Conservation (phyloP, 2,797 vertebrate genomes). For the Cetoscarus ocellatus region DNA sequence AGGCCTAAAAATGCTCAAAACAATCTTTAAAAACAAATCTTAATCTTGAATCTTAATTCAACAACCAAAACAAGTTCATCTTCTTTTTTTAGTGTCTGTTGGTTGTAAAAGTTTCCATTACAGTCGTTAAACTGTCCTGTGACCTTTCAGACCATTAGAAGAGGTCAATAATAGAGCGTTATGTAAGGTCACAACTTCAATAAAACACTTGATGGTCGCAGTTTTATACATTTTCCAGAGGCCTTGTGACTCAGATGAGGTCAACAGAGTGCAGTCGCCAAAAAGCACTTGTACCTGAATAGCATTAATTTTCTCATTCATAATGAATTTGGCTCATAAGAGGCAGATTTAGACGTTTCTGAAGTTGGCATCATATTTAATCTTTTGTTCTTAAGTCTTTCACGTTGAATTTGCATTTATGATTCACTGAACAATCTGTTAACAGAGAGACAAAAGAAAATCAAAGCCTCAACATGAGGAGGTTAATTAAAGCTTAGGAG, state of each 20-base stretch:
- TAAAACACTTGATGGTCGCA: neutral
- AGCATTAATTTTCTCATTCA: conserved; percentile 30
- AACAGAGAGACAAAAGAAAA: neutral
- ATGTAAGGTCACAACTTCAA: conserved; percentile 13
- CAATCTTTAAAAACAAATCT: too few relatives aligned
- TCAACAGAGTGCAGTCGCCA: conserved; percentile 24
- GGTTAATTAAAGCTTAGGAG: neutral
- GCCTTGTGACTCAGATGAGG: conserved; percentile 32
- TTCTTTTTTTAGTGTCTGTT: too few relatives aligned
- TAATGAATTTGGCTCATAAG: conserved; percentile 25
- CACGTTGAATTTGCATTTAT: conserved; percentile 3
- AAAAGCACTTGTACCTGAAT: conserved; percentile 35
- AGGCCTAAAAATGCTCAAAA: too few relatives aligned
- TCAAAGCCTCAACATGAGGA: neutral
- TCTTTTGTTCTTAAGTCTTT: conserved; percentile 13
- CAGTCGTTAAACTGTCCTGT: neutral
- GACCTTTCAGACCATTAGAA: neutral
- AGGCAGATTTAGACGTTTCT: neutral
- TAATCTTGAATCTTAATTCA: too few relatives aligned
- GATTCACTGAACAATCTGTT: neutral
- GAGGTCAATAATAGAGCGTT: conserved; percentile 26
- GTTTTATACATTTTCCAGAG: conserved; percentile 34
- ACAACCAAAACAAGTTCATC: too few relatives aligned
- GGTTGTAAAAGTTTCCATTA: neutral
- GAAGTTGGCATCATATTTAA: neutral